Evolutionary conservation across 2,113 vertebrate species (phyloP).

Genomic region (Calyptomena viridis): DNA sequence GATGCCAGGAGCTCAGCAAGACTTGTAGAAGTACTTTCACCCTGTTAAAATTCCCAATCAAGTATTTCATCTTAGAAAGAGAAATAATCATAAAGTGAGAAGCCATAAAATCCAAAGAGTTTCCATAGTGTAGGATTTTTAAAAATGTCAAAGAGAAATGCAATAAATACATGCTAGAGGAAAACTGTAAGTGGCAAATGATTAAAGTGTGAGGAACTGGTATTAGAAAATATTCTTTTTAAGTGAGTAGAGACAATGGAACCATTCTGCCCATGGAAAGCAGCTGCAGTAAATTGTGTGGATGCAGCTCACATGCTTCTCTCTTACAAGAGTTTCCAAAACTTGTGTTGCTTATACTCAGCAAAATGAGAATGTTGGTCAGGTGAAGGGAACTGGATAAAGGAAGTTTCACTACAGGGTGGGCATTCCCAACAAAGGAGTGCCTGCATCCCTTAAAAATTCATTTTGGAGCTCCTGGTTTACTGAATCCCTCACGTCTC

Average conservation of each 20-base stretch:
- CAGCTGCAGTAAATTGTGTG: not conserved
- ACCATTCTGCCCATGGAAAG: not conserved
- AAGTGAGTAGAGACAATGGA: not conserved
- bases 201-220: not conserved
- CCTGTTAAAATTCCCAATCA: not conserved
- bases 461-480: not conserved
- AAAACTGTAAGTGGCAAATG: not conserved
- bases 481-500: fast-evolving
- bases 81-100: not conserved
- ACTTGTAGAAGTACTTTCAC: not conserved
- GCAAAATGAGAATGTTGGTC: not conserved
- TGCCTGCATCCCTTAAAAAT: not conserved
- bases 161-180: not conserved
- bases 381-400: not conserved
- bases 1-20: not conserved
- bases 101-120: not conserved
- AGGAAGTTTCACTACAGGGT: not conserved
- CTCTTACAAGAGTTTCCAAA: fast-evolving
- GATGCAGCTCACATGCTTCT: not conserved
- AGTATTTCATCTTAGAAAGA: not conserved
- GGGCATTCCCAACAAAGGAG: not conserved
- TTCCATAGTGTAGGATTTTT: not conserved
- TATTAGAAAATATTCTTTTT: not conserved
- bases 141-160: not conserved
- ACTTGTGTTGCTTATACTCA: fast-evolving